phyloP scores from a whole-genome alignment of 2,797 vertebrate species.

The Sphenodon punctatus region DNA sequence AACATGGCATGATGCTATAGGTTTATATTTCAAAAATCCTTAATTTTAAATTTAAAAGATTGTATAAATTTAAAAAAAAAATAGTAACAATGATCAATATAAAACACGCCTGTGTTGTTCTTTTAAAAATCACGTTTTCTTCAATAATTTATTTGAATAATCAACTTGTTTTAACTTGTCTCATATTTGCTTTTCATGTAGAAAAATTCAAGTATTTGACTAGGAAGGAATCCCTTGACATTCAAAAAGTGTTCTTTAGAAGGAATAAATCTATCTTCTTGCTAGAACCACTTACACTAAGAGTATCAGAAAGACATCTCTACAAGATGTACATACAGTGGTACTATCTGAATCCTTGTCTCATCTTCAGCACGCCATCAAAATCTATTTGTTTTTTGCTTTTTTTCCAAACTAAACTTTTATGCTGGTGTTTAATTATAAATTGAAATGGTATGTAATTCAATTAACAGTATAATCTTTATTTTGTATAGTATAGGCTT shows the following conservation, averaged over 20 bases:
- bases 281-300: slow-evolving; percentile 31
- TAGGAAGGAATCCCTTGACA: slow-evolving; percentile 38
- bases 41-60: background rate
- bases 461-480: too few relatives aligned
- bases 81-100: background rate
- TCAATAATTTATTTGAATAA: slow-evolving; percentile 16
- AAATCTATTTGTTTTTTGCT: background rate
- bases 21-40: background rate
- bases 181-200: background rate
- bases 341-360: slow-evolving; percentile 27
- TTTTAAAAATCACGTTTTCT: slow-evolving; percentile 1
- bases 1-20: background rate
- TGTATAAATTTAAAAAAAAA: too few relatives aligned
- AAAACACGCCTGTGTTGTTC: background rate
- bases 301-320: slow-evolving; percentile 28
- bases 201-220: slow-evolving; percentile 32
- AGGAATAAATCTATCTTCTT: slow-evolving; percentile 5
- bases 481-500: background rate
- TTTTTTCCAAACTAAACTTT: background rate
- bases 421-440: too few relatives aligned
- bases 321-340: slow-evolving; percentile 18
- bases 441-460: too few relatives aligned
- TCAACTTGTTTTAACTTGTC: slow-evolving; percentile 15
- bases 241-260: background rate
- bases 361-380: background rate